Percentiles rank a stretch among this genome's conserved stretches.
Conservation (phyloP, 2,888 invertebrate genomes). For the Eustalomyia histrio region DNA sequence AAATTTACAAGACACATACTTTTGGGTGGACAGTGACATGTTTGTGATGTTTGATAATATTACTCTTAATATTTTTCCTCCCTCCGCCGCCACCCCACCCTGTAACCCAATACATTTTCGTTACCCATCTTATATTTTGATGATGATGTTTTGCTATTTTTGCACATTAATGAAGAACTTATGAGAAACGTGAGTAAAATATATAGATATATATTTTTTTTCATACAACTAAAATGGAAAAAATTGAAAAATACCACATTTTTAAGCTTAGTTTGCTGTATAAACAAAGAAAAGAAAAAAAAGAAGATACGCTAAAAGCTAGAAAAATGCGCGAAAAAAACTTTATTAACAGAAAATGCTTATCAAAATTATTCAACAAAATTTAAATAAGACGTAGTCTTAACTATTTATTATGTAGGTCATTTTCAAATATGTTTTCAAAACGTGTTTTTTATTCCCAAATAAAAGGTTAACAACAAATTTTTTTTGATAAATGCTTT, state of each 20-base stretch:
- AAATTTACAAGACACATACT: not conserved
- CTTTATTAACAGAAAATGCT: slow-evolving; percentile 30
- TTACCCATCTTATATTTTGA: slow-evolving; percentile 10
- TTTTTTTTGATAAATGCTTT: slow-evolving; percentile 58
- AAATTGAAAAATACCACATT: slow-evolving; percentile 39
- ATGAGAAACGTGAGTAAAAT: slow-evolving; percentile 74
- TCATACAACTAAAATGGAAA: not conserved
- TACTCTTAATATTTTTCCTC: no score
- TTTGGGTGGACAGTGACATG: slow-evolving; percentile 17
- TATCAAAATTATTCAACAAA: slow-evolving; percentile 5
- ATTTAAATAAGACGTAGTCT: slow-evolving; percentile 22
- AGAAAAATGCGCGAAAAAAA: slow-evolving; percentile 49
- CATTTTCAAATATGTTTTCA: slow-evolving; percentile 39
- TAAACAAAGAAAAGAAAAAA: not conserved
- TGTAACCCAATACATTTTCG: not conserved
- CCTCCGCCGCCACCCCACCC: not conserved
- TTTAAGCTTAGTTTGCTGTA: slow-evolving; percentile 42
- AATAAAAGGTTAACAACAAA: slow-evolving; percentile 15
- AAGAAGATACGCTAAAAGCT: slow-evolving; percentile 43
- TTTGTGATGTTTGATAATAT: slow-evolving; percentile 17
- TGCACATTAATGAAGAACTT: slow-evolving; percentile 76
- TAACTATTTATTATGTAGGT: slow-evolving; percentile 45
- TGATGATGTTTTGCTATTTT: slow-evolving; percentile 49
- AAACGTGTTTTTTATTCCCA: slow-evolving; percentile 41
- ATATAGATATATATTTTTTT: slow-evolving; percentile 60